Evolutionary conservation across 1,140 invertebrate species (phyloP).

Genomic region (Drosophila quadrilineata): DNA sequence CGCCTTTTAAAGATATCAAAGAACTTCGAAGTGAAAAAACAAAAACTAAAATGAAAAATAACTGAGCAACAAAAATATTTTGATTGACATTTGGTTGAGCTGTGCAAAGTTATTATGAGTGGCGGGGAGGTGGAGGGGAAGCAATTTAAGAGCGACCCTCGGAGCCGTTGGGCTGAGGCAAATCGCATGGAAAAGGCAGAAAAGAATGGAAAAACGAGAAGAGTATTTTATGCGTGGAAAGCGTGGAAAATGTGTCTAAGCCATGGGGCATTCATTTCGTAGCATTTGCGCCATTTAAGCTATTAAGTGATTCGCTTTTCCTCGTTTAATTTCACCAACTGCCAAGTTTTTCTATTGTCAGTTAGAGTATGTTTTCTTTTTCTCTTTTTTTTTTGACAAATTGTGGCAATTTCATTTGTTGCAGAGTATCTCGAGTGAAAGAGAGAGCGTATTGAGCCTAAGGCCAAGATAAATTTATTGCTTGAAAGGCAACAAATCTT

Average conservation of each 20-base stretch:
- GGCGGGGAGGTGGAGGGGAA: no score
- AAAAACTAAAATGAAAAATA: no score
- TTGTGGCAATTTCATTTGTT: conserved; percentile 50
- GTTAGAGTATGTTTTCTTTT: neutral
- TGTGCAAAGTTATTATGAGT: no score
- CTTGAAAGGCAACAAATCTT: conserved; percentile 34
- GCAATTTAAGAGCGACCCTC: no score
- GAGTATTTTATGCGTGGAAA: neutral
- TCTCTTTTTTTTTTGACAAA: conserved; percentile 34
- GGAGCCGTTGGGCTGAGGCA: no score
- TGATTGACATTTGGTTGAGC: no score
- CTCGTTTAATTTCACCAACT: conserved; percentile 24
- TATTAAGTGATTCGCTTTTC: conserved; percentile 32
- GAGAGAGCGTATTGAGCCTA: conserved; percentile 18
- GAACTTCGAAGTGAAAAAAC: no score
- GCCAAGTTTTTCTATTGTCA: conserved; percentile 3
- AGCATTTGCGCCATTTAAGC: conserved; percentile 37
- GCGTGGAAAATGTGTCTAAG: neutral
- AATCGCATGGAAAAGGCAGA: no score
- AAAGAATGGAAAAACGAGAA: conserved; percentile 5
- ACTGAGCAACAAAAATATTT: no score
- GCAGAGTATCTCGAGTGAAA: conserved; percentile 6
- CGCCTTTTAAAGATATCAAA: no score
- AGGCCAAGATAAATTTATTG: conserved; percentile 30
- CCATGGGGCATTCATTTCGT: conserved; percentile 10